Percentiles rank a stretch among this genome's conserved stretches.
phyloP scores from a whole-genome alignment of 2,797 vertebrate genomes.

The Rhinoraja longicauda region DNA sequence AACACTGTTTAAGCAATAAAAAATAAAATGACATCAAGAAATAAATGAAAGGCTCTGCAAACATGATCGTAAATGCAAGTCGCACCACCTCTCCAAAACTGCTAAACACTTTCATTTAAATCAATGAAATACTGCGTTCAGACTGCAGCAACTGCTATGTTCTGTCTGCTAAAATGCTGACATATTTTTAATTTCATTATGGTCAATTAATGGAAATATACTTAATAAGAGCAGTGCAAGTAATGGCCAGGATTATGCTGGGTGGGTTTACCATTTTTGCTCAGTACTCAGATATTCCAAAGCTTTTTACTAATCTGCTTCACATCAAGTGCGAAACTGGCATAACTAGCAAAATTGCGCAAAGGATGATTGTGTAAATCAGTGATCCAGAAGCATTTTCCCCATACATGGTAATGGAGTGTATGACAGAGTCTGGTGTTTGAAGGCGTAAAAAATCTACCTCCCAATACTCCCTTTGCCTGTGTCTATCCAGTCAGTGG shows the following conservation, averaged over 20 bases:
- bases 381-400: too few relatives aligned
- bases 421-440: too few relatives aligned
- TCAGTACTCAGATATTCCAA: too few relatives aligned
- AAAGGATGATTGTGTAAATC: too few relatives aligned
- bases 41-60: not conserved
- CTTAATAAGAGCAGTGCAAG: not conserved
- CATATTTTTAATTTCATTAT: not conserved
- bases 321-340: too few relatives aligned
- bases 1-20: not conserved
- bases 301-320: too few relatives aligned
- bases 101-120: not conserved
- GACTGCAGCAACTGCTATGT: not conserved
- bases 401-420: too few relatives aligned
- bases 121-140: not conserved
- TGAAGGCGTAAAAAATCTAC: too few relatives aligned
- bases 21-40: not conserved
- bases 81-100: not conserved
- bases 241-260: not conserved
- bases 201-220: not conserved
- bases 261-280: too few relatives aligned
- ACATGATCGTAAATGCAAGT: not conserved
- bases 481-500: too few relatives aligned
- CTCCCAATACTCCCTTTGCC: too few relatives aligned
- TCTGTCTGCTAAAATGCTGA: not conserved
- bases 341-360: too few relatives aligned